A percentile compares a stretch with the other conserved stretches of the same genome.
Conservation (phyloP, 2,113 vertebrate species). For the Micronisus gabar region DNA sequence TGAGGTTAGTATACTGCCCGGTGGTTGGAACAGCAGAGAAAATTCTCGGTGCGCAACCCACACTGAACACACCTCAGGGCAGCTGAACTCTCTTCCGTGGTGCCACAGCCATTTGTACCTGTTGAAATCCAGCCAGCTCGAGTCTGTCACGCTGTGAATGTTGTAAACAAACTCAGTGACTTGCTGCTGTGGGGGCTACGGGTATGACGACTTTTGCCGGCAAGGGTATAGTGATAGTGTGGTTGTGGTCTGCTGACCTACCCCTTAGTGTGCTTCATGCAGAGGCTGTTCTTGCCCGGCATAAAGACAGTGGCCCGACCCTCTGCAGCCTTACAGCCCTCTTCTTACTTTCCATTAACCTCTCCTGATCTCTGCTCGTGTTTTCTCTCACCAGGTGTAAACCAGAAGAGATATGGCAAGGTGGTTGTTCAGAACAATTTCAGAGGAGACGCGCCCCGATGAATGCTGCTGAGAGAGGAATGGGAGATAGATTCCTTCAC, state of each 20-base stretch:
- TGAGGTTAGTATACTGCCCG: slow-evolving; percentile 83
- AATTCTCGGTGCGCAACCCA: fast-evolving
- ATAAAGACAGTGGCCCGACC: not conserved
- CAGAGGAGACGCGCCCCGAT: slow-evolving; percentile 90
- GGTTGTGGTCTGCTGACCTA: not conserved
- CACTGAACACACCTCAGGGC: not conserved
- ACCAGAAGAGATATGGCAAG: slow-evolving; percentile 72
- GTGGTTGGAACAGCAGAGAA: not conserved
- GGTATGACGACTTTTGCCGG: not conserved
- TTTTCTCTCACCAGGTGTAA: slow-evolving; percentile 83
- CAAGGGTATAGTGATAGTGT: not conserved
- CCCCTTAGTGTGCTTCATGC: not conserved
- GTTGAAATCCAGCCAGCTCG: not conserved
- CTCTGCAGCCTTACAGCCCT: not conserved
- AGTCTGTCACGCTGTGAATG: not conserved
- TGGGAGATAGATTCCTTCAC: slow-evolving; percentile 82
- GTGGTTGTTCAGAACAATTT: slow-evolving; percentile 81
- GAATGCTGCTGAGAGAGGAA: slow-evolving; percentile 96
- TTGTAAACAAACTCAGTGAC: not conserved
- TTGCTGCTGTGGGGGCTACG: not conserved
- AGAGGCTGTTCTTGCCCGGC: not conserved
- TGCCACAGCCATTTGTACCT: not conserved
- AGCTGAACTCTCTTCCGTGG: not conserved
- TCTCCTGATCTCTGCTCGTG: not conserved
- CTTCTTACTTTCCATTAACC: not conserved